Evolutionary conservation across 2,797 vertebrate genomes (phyloP), one percentile per base, ranked within the genome.

Genomic region (Erethizon dorsatum): DNA sequence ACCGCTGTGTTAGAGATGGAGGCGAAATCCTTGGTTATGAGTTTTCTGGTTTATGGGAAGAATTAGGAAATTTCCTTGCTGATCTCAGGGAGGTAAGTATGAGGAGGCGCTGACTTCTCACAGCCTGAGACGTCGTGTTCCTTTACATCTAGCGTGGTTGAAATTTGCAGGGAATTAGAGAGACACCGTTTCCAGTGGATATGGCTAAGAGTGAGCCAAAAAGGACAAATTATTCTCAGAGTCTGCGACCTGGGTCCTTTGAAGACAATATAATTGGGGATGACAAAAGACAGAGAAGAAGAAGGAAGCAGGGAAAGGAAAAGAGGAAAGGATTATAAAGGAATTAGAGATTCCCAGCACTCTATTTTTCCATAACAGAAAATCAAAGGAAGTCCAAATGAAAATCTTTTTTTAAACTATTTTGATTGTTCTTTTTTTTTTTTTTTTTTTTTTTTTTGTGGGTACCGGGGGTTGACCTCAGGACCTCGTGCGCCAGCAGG

Each of bases 321-420:
- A 54, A 85, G 20, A 26, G 6, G 28, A 56, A 89, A 67, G 45
- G 41, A 33, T 26, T 88, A 73, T 45, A 33, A 83, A 37, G 33
- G 33, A 78, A 45, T 7, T 14, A 10, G 13, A 41, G 33, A 83
- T 13, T 61, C 52, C 2, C 67, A 63, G 47, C 28, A 14, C 67
- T 80, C 71, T 45, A 57, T 50, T 79, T 59, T 95, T 86, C n/a
- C 37, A 6, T 50, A 61, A 95, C 2, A 24, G 59, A 87, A 97
- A 84, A 88, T 67, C 65, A 31, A 89, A 93, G 59, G 83, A 92
- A 95, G 41, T 50, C 84, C 78, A 89, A 65, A 33, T 56, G 69
- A 91, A 91, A 52, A 82, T 33, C 47, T 26, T 75, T 83, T 86
- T 75, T 83, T 22, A 45, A 90, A 71, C 50, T 67, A 78, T 89